Evolutionary conservation across 2,797 vertebrate species (phyloP).

Genomic region (Microctenopoma stevenorrisi): DNA sequence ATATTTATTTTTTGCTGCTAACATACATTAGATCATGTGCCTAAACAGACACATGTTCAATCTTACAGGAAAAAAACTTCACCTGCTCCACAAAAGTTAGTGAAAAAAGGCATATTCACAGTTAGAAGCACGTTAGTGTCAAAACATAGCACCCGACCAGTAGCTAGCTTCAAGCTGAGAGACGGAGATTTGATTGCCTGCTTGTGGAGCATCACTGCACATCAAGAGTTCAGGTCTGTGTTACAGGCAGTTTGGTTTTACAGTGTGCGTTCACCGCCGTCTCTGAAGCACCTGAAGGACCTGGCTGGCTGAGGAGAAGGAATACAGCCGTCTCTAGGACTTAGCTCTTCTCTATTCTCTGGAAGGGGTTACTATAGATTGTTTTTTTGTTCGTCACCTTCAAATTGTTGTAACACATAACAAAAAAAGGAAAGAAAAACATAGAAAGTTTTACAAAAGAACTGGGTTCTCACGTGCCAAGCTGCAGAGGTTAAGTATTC

Average conservation of each 20-base stretch:
- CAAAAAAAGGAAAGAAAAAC: background rate
- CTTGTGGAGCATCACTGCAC: conserved; percentile 16
- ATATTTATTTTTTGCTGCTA: conserved; percentile 36
- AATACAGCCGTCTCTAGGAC: conserved; percentile 13
- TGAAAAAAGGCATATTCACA: conserved; percentile 73
- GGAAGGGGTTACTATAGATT: background rate
- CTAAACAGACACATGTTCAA: conserved; percentile 31
- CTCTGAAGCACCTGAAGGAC: conserved; percentile 20
- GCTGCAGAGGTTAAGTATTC: background rate
- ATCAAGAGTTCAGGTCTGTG: conserved; percentile 2
- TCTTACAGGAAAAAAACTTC: conserved; percentile 38
- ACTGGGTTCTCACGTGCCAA: conserved; percentile 6
- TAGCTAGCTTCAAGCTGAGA: conserved; percentile 20
- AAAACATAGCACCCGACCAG: conserved; percentile 53
- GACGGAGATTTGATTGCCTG: conserved; percentile 5
- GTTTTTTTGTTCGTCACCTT: background rate
- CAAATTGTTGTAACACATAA: background rate
- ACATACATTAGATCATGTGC: conserved; percentile 39
- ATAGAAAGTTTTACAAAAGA: background rate
- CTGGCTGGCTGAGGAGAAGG: conserved; percentile 6
- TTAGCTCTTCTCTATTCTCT: background rate
- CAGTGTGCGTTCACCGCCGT: conserved; percentile 35
- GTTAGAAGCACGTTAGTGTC: conserved; percentile 61
- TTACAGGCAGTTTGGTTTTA: conserved; percentile 47
- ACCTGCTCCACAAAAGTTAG: conserved; percentile 50